phyloP scores from a whole-genome alignment of 2,888 invertebrate genomes.

The Meloe dianella region DNA sequence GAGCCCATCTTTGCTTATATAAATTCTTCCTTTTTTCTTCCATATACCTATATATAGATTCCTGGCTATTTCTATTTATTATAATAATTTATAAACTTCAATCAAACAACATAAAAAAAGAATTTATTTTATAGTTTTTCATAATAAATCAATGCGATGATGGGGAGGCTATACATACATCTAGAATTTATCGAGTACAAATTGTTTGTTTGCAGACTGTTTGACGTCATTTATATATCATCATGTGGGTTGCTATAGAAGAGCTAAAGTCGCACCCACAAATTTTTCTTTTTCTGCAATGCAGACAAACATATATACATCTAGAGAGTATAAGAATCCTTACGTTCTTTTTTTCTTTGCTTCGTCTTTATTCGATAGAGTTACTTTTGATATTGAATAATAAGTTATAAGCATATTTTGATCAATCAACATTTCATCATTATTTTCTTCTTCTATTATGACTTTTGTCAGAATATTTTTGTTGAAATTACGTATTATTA shows the following conservation, averaged over 20 bases:
- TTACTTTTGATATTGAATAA: background rate
- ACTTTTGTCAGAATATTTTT: background rate
- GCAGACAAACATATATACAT: no score
- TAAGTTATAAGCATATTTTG: background rate
- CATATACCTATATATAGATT: background rate
- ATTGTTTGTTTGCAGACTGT: constrained; percentile 37
- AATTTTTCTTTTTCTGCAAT: constrained; percentile 13
- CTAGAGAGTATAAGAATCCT: background rate
- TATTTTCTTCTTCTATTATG: background rate
- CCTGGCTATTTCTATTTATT: no score
- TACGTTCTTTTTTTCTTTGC: background rate
- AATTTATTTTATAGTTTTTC: constrained; percentile 12
- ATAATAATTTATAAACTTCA: background rate
- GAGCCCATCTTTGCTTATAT: no score
- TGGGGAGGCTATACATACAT: background rate
- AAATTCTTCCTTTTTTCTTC: no score
- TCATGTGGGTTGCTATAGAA: constrained; percentile 32
- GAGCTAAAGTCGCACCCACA: constrained; percentile 28
- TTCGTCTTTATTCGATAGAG: background rate
- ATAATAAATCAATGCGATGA: constrained; percentile 8
- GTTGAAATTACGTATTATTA: background rate
- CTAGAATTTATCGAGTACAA: background rate
- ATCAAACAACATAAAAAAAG: background rate
- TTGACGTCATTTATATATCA: constrained; percentile 36
- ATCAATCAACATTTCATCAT: background rate